Percentiles rank a stretch among this genome's conserved stretches.
These are phyloP conservation scores for Dasysyrphus tricinctus DNA, from an alignment of 2,888 invertebrate genomes.

Conservation along the genomic window DNA sequence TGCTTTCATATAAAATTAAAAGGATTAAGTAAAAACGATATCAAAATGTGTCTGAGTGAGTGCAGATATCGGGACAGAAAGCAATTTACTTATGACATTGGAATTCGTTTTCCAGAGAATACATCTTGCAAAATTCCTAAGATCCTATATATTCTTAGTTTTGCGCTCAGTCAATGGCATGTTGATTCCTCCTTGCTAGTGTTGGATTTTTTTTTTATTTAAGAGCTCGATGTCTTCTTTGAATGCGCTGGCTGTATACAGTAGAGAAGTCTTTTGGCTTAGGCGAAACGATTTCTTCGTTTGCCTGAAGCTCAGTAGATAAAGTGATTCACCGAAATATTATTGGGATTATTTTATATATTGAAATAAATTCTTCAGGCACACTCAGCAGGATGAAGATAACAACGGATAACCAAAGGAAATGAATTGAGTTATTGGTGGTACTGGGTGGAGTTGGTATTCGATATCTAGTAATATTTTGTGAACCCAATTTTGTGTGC, in stretches of 20 bases:
- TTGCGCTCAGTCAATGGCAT: conserved; percentile 52
- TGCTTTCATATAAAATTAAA: conserved; percentile 67
- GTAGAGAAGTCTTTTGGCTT: conserved; percentile 36
- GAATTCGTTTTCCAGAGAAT: conserved; percentile 49
- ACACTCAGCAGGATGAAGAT: conserved; percentile 57
- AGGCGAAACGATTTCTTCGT: conserved; percentile 41
- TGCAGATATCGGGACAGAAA: conserved; percentile 67
- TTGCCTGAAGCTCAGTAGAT: conserved; percentile 64
- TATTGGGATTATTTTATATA: conserved; percentile 72
- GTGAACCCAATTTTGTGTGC: conserved; percentile 20
- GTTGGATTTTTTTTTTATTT: not conserved
- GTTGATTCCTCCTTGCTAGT: conserved; percentile 27
- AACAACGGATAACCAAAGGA: conserved; percentile 57
- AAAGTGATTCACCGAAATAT: conserved; percentile 71
- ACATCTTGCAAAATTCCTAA: conserved; percentile 56
- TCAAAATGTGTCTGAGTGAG: conserved; percentile 67
- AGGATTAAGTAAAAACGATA: conserved; percentile 70
- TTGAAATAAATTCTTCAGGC: conserved; percentile 59
- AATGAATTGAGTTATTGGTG: conserved; percentile 65
- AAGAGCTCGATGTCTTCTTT: conserved; percentile 37
- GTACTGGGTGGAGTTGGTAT: conserved; percentile 7
- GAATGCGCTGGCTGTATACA: conserved; percentile 8
- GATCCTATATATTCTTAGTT: conserved; percentile 28
- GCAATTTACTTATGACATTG: conserved; percentile 69
- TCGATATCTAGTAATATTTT: conserved; percentile 13